These are phyloP conservation scores for Drosophila suboccidentalis DNA, from an alignment of 2,888 invertebrate genomes.

Conservation along the genomic window DNA sequence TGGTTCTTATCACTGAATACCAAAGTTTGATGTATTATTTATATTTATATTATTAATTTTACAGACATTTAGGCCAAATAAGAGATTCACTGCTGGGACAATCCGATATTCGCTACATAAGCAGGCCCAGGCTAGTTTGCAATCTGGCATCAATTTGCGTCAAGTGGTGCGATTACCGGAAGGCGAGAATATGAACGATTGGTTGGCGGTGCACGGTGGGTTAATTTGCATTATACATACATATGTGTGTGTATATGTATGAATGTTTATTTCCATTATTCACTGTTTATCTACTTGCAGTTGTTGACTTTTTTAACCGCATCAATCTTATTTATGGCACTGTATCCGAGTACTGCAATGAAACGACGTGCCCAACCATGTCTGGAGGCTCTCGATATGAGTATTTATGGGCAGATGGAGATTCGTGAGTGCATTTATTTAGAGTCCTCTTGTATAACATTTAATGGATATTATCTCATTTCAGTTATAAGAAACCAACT, in stretches of 20 bases:
- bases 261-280: conserved; percentile 1
- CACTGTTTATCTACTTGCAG: conserved; percentile 86
- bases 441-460: neutral
- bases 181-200: conserved; percentile 94
- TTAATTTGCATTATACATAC: conserved; percentile 11
- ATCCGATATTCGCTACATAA: conserved; percentile 94
- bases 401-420: conserved; percentile 96
- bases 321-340: conserved; percentile 97
- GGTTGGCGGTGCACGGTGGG: conserved; percentile 95
- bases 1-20: conserved; percentile 10
- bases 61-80: conserved; percentile 96
- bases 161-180: conserved; percentile 92
- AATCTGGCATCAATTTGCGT: conserved; percentile 94
- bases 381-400: conserved; percentile 95
- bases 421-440: conserved; percentile 85
- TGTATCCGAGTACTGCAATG: conserved; percentile 93
- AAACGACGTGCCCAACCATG: conserved; percentile 94
- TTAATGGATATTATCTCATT: neutral
- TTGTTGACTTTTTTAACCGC: conserved; percentile 97
- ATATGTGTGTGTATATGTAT: neutral
- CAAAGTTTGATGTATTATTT: neutral
- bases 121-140: conserved; percentile 95
- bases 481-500: conserved; percentile 91
- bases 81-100: conserved; percentile 94
- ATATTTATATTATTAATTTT: conserved; percentile 9